Base-by-base conservation (phyloP, 2,113 vertebrate genomes). In the Pollimyrus isidori region DNA sequence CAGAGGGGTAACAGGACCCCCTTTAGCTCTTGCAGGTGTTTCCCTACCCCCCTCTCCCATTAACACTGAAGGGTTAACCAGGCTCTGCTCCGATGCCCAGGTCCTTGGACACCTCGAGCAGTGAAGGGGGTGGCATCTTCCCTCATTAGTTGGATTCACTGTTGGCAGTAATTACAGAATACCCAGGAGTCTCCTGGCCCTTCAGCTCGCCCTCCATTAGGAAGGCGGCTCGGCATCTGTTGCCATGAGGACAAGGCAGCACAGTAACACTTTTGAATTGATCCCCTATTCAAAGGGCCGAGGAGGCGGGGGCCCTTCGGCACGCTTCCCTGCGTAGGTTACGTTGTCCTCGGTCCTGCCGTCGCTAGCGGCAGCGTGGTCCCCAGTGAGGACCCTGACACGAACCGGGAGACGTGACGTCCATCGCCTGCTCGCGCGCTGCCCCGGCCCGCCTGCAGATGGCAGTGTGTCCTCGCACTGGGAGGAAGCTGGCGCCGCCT, bases 131-230 rank as follows among this genome's bases (percentile, higher is more conserved):
- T 9, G 23, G 9, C 85, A 65, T 90, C 46, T 21, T 83, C 86
- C 90, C 90, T 92, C 73, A 91, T 90, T 90, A 90, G 48, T 82
- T 83, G 65, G 89, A 90, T 90, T 90, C 90, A 90, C 90, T 87
- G 86, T 80, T 82, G 76, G 82, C 89, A 30, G 89, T 92, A 89
- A 90, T 90, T 92, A 91, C 85, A 89, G 87, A 89, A 90, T 39
- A 1, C 91, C 90, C 88, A 86, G 83, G 88, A 90, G 91, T 89
- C 90, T 21, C 89, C 87, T 48, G 73, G 86, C 69, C 50, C 87
- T 87, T 30, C 17, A 42, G 35, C 30, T 80, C 26, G 3, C n/a
- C 62, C 86, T 52, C 35, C 21, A 15, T 48, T 89, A 46, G 87
- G 89, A 91, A 87, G 56, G 87, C 1, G 9, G 21, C 35, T 4